A percentile compares a stretch with the other conserved stretches of the same genome.
These are phyloP conservation scores for Coronaproctus castanopsis DNA, from an alignment of 2,888 invertebrate species.

Conservation along the genomic window DNA sequence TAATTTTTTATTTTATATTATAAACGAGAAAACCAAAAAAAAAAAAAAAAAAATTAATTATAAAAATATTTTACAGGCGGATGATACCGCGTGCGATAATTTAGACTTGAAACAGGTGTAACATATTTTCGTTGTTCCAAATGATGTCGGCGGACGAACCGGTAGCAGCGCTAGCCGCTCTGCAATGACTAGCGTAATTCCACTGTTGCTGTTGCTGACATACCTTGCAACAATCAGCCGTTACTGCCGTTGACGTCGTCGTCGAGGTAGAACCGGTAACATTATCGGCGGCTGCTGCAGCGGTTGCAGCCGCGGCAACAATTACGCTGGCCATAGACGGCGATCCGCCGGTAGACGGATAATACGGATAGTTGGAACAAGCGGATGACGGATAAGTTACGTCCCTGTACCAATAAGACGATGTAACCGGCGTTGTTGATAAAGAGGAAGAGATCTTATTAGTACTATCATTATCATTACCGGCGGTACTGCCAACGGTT, in stretches of 20 bases:
- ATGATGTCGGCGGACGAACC: slow-evolving; percentile 18
- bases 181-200: slow-evolving; percentile 21
- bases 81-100: too few relatives aligned
- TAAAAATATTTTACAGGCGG: too few relatives aligned
- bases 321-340: slow-evolving; percentile 15
- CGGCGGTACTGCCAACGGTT: too few relatives aligned
- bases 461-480: too few relatives aligned
- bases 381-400: too few relatives aligned
- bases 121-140: slow-evolving; percentile 21
- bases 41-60: too few relatives aligned
- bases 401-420: too few relatives aligned
- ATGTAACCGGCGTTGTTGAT: too few relatives aligned
- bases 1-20: too few relatives aligned
- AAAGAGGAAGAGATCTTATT: too few relatives aligned
- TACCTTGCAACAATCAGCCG: slow-evolving; percentile 19
- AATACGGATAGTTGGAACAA: too few relatives aligned
- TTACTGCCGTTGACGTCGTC: slow-evolving; percentile 10
- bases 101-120: slow-evolving; percentile 21
- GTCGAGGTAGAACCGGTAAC: slow-evolving; percentile 16
- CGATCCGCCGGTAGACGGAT: neutral
- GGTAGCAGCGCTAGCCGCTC: slow-evolving; percentile 21
- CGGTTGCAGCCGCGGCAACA: slow-evolving; percentile 21
- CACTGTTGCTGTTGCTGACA: slow-evolving; percentile 24
- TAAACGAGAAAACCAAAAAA: too few relatives aligned
- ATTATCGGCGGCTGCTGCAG: slow-evolving; percentile 16